These are phyloP conservation scores for Diuraphis noxia DNA, from an alignment of 1,140 invertebrate species.

Conservation along the genomic window DNA sequence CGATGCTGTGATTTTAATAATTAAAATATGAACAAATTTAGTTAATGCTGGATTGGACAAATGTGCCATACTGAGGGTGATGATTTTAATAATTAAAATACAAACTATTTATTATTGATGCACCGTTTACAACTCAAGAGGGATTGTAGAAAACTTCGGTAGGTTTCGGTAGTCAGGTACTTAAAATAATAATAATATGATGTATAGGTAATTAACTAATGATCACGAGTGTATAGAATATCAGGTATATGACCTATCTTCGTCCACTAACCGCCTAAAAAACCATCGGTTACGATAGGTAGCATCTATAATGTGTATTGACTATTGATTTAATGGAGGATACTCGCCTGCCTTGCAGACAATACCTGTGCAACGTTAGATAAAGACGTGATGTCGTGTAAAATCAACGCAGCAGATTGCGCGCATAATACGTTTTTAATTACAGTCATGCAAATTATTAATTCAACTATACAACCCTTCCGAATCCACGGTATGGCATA, in stretches of 20 bases:
- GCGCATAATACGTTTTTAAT: background rate
- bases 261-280: too few species aligned
- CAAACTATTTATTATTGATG: background rate
- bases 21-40: background rate
- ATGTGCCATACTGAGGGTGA: too few species aligned
- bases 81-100: background rate
- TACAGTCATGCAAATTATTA: background rate
- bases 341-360: background rate
- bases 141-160: background rate
- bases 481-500: background rate
- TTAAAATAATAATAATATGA: too few species aligned
- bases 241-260: background rate
- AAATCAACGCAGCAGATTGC: background rate
- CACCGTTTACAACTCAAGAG: background rate
- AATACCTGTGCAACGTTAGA: background rate
- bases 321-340: background rate
- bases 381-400: background rate
- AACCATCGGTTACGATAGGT: background rate
- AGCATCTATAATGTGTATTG: background rate
- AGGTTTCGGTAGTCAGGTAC: background rate
- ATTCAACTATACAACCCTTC: background rate
- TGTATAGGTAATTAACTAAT: background rate
- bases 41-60: too few species aligned
- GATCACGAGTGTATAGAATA: background rate
- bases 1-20: background rate